A percentile compares a stretch with the other conserved stretches of the same genome.
Evolutionary conservation across 2,797 vertebrate species (phyloP).

Genomic region (Lemur catta): DNA sequence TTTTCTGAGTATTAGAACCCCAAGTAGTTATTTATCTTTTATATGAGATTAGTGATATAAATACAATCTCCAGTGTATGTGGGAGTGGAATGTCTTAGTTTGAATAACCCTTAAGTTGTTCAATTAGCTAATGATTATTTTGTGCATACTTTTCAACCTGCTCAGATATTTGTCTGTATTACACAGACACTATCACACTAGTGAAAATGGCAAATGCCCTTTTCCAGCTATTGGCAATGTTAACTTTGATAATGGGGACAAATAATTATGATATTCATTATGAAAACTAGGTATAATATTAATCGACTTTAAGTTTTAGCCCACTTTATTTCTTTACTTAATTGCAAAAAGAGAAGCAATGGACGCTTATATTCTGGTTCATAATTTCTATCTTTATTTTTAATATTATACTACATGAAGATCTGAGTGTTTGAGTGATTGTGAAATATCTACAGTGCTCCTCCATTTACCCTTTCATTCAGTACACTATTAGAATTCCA

Average conservation of each 20-base stretch:
- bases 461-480: background rate
- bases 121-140: background rate
- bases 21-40: slow-evolving; percentile 3
- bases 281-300: background rate
- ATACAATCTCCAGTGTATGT: too few relatives aligned
- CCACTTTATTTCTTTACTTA: slow-evolving; percentile 4
- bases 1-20: slow-evolving; percentile 2
- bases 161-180: background rate
- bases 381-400: slow-evolving; percentile 1
- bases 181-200: background rate
- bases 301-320: slow-evolving; percentile 4
- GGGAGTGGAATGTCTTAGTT: background rate
- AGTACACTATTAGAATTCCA: background rate
- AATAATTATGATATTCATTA: background rate
- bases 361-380: background rate
- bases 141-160: background rate
- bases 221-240: background rate
- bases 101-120: background rate
- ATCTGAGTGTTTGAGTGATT: background rate
- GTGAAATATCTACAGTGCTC: background rate
- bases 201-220: background rate
- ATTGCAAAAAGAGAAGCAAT: background rate
- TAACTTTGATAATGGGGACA: background rate
- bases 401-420: background rate
- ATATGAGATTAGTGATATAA: background rate